Base-by-base conservation (phyloP, 2,113 vertebrate genomes). In the Triplophysa dalaica region DNA sequence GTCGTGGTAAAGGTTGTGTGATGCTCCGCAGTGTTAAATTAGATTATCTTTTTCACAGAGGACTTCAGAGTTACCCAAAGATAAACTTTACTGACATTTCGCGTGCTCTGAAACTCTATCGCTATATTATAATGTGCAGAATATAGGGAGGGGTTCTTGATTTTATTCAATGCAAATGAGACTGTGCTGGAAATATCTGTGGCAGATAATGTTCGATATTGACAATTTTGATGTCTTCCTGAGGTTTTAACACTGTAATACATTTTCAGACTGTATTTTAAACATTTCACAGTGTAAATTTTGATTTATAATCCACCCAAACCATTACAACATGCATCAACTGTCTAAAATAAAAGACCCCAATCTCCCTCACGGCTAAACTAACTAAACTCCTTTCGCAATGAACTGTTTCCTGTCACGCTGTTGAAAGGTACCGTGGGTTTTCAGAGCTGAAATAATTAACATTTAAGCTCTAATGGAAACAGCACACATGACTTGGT, bases 401-500 rank as follows among this genome's bases (percentile, higher is more conserved):
- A 41, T 70, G 43, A 63, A 38, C 26, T 5, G 8, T 12, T 64
- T 43, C 45, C 67, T 70, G 50, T 48, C 48, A 29, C 60, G 70
- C 62, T 43, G 74, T 48, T 68, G 29, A 70, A 58, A 68, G 54
- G n/a, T 62, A 29, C 50, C 61, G 21, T 41, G 38, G 38, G 45
- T 43, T 56, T 64, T 45, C 17, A 24, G 61, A 83, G 73, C 50
- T 48, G 75, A 78, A 81, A 84, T 84, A 78, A 81, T 81, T 81
- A 84, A 50, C 56, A 78, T 78, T 84, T 84, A 75, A 69, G 56
- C 43, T 56, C 26, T 78, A 78, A 84, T 84, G 69, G 58, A 81
- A 62, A 74, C 7, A n/a, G 54, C 26, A 65, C 50, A 77, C 82
- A 81, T 33, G 69, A 54, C 78, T 76, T 77, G 54, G 62, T 72